Conservation (phyloP, 1,140 invertebrate species). For the Melanaphis sacchari region DNA sequence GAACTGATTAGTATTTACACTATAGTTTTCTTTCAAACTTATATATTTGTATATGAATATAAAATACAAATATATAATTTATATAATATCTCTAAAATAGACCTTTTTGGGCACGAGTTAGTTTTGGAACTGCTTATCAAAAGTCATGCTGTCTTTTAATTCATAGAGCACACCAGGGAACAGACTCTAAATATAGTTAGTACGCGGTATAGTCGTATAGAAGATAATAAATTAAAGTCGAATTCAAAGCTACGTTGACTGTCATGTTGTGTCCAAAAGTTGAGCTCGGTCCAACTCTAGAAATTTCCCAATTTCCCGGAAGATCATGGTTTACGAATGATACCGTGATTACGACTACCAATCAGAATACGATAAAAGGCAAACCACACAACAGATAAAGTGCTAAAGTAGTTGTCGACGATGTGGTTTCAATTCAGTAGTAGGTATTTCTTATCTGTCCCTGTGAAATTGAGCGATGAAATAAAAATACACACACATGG, state of each 20-base stretch:
- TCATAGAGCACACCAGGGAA: not conserved
- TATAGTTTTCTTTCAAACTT: not conserved
- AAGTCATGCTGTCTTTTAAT: not conserved
- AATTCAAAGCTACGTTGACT: not conserved
- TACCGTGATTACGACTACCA: no score
- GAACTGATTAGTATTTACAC: not conserved
- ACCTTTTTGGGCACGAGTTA: not conserved
- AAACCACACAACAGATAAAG: no score
- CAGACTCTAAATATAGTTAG: not conserved
- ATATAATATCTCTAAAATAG: not conserved
- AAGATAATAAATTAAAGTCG: not conserved
- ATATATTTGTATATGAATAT: not conserved
- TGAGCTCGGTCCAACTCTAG: not conserved
- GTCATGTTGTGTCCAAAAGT: not conserved
- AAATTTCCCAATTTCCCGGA: not conserved
- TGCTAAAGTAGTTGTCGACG: no score
- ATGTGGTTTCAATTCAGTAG: no score
- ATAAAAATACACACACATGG: no score
- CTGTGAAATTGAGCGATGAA: no score
- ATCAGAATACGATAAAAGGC: no score
- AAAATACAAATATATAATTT: not conserved
- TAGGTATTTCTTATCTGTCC: no score
- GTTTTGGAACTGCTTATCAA: not conserved
- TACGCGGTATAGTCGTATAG: not conserved
- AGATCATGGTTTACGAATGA: not conserved